Base-by-base conservation (phyloP, 2,888 invertebrate species). In the Coremacera marginata region DNA sequence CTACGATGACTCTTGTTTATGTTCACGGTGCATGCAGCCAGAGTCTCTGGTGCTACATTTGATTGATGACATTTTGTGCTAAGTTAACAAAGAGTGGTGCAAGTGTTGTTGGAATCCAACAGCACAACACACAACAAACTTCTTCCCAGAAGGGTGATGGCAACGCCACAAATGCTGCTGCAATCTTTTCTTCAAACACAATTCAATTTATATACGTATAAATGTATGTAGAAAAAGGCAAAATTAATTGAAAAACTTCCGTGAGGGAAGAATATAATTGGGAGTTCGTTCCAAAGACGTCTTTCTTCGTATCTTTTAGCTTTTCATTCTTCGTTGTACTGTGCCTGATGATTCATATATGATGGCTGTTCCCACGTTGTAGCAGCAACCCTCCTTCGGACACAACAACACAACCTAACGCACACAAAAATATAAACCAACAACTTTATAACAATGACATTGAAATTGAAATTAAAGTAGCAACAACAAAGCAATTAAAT, bases 1-100 rank as follows among this genome's bases (percentile, higher is more conserved):
- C 73, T 31, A 44, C 70, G 16, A 19, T 19, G 22, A 9, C 4
- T 0, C 44, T 44, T 34, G 4, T 62, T 62, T 25, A 22, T 62
- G 19, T 51, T 63, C 52, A 57, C 37, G 51, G 63, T 73, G 73
- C 62, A 44, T 62, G 72, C 60, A 44, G 62, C 14, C n/a, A 34
- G 27, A 70, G 37, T 63, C 49, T 60, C 31, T 52, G 55, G 62
- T 63, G 51, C 16, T 73, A 37, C 71, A 72, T 49, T 52, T 73
- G 73, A 73, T 73, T 73, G 63, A 73, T 73, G 67, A 67, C 67
- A 22, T 55, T 67, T 67, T 65, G 55, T 52, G 74, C 55, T 55
- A 27, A 44, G 34, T 68, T 49, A 25, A 14, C 31, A 49, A 37
- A 16, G 60, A 51, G 19, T 19, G 44, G 62, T 72, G 72, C 62